Evolutionary conservation across 1,140 invertebrate genomes (phyloP).

Genomic region (Pristionchus pacificus): DNA sequence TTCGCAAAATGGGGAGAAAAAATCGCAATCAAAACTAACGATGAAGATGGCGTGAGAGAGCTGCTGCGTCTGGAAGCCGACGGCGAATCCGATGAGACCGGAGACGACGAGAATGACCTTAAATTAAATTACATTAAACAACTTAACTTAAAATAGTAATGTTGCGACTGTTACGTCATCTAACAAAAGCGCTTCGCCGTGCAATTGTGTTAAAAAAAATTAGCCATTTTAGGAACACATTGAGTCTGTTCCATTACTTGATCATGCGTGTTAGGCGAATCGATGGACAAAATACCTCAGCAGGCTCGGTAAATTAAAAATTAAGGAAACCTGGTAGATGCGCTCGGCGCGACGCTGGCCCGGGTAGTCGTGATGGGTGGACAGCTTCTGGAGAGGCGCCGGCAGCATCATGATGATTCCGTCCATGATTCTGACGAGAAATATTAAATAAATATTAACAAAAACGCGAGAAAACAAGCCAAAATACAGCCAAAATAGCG

Average conservation of each 20-base stretch:
- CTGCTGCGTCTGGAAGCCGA: conserved; percentile 38
- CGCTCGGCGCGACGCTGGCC: conserved; percentile 37
- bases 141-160: neutral
- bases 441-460: too few relatives aligned
- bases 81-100: conserved; percentile 36
- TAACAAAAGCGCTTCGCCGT: too few relatives aligned
- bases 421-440: too few relatives aligned
- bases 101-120: conserved; percentile 33
- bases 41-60: conserved; percentile 38
- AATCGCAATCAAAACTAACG: conserved; percentile 1
- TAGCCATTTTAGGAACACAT: conserved; percentile 4
- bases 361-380: conserved; percentile 37
- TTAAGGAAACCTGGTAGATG: conserved; percentile 38
- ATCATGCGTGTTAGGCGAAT: too few relatives aligned
- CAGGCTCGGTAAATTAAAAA: too few relatives aligned
- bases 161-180: neutral
- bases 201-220: conserved; percentile 1
- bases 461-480: too few relatives aligned
- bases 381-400: conserved; percentile 27
- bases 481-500: too few relatives aligned
- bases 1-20: too few relatives aligned
- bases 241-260: too few relatives aligned
- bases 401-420: conserved; percentile 39
- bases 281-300: too few relatives aligned
- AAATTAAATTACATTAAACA: conserved; percentile 12